A percentile compares a stretch with the other conserved stretches of the same genome.
These are phyloP conservation scores for Actenoides lindsayi DNA, from an alignment of 2,113 vertebrate genomes.

Conservation along the genomic window DNA sequence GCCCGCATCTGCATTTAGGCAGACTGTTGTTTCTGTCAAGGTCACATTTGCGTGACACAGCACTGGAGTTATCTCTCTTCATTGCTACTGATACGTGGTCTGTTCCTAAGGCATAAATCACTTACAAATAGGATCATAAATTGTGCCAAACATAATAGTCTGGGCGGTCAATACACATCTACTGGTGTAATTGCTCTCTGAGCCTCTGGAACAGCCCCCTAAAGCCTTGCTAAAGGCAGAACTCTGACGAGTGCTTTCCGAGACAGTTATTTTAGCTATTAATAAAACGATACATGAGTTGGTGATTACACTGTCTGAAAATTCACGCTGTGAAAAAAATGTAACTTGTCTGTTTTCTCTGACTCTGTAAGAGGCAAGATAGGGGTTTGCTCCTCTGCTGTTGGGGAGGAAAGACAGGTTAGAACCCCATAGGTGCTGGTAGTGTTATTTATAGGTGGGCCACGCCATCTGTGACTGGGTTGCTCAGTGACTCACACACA, in stretches of 20 bases:
- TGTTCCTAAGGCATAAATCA: conserved; percentile 22
- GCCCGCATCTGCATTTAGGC: neutral
- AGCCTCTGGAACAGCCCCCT: conserved; percentile 9
- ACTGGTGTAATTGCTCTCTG: neutral
- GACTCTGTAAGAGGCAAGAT: neutral
- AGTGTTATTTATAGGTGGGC: neutral
- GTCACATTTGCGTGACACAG: neutral
- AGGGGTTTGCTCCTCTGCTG: neutral
- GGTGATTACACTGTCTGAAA: neutral
- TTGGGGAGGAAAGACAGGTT: neutral
- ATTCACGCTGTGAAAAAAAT: neutral
- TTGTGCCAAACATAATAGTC: neutral
- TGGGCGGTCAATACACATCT: neutral
- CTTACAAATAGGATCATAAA: conserved; percentile 31
- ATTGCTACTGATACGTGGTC: neutral
- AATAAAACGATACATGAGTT: neutral
- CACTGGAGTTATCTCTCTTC: neutral
- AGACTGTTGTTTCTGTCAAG: conserved; percentile 14
- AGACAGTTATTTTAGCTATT: conserved; percentile 30
- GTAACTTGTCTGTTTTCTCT: neutral
- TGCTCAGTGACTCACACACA: neutral
- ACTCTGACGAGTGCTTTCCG: neutral
- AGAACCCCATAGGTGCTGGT: neutral
- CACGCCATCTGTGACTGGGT: neutral
- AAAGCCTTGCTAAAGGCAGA: neutral